phyloP scores from a whole-genome alignment of 2,113 vertebrate genomes.

The Mesembrinibis cayennensis region DNA sequence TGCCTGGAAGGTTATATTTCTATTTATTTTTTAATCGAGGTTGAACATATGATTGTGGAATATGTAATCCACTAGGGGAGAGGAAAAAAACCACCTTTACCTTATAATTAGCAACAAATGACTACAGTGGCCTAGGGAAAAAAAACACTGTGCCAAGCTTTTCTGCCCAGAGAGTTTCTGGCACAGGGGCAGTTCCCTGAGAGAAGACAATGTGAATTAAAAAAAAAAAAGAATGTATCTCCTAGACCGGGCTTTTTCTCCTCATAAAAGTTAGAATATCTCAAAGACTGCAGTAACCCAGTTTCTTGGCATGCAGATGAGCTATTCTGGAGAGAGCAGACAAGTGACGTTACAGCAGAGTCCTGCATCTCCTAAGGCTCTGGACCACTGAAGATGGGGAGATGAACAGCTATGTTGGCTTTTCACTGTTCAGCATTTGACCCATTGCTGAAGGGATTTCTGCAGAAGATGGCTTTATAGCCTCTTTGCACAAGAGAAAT shows the following conservation, averaged over 20 bases:
- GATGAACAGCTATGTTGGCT: rapidly evolving
- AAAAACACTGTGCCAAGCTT: not conserved
- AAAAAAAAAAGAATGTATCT: not conserved
- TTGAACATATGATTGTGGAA: not conserved
- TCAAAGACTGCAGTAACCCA: not conserved
- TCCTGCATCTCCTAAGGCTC: not conserved
- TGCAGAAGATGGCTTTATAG: not conserved
- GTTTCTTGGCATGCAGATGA: not conserved
- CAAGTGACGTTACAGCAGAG: not conserved
- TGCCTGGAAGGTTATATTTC: not conserved
- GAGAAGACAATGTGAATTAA: not conserved
- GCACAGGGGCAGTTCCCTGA: not conserved
- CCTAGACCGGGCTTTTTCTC: not conserved
- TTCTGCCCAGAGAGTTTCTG: not conserved
- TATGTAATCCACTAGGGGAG: not conserved
- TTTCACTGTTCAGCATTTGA: not conserved
- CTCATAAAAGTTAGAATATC: not conserved
- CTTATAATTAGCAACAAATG: not conserved
- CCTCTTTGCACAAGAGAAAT: not conserved
- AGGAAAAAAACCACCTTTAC: not conserved
- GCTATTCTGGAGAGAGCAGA: not conserved
- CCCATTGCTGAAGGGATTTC: not conserved
- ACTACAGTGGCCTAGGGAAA: not conserved
- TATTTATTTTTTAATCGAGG: not conserved
- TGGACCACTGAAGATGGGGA: rapidly evolving